Percentiles rank a stretch among this genome's conserved stretches.
phyloP scores from a whole-genome alignment of 2,888 invertebrate species.

The Eupithecia abbreviata region DNA sequence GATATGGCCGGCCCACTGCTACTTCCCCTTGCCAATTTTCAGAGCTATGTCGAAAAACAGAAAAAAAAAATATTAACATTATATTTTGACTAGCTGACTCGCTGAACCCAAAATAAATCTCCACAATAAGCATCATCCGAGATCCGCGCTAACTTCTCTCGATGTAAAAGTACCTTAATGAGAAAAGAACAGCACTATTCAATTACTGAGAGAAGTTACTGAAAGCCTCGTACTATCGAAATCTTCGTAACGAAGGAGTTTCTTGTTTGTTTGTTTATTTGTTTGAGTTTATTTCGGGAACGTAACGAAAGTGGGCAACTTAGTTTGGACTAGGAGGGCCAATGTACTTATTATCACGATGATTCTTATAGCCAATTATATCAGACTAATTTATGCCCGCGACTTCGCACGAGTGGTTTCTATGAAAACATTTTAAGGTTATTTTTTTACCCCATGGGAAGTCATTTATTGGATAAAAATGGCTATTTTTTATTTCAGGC shows the following conservation, averaged over 20 bases:
- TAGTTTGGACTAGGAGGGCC: background rate
- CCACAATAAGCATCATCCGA: background rate
- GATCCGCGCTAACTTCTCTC: background rate
- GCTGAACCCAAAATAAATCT: background rate
- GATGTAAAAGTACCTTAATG: background rate
- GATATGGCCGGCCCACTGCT: no score
- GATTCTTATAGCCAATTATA: background rate
- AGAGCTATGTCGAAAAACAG: no score
- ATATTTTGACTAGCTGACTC: no score
- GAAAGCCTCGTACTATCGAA: background rate
- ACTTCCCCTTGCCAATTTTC: no score
- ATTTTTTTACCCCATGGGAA: no score
- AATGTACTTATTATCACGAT: background rate
- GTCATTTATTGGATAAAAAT: no score
- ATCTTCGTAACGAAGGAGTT: background rate
- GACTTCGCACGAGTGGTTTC: no score
- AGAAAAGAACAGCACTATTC: background rate
- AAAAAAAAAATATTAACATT: no score
- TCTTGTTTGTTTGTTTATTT: conserved; percentile 2
- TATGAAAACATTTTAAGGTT: no score
- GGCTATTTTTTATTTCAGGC: no score
- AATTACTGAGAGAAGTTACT: background rate
- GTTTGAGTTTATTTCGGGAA: background rate
- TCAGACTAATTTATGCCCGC: no score
- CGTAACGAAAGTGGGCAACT: background rate